Evolutionary conservation across 2,113 vertebrate genomes (phyloP), one percentile per base, ranked within the genome.

Genomic region (Chlamydotis undulata): DNA sequence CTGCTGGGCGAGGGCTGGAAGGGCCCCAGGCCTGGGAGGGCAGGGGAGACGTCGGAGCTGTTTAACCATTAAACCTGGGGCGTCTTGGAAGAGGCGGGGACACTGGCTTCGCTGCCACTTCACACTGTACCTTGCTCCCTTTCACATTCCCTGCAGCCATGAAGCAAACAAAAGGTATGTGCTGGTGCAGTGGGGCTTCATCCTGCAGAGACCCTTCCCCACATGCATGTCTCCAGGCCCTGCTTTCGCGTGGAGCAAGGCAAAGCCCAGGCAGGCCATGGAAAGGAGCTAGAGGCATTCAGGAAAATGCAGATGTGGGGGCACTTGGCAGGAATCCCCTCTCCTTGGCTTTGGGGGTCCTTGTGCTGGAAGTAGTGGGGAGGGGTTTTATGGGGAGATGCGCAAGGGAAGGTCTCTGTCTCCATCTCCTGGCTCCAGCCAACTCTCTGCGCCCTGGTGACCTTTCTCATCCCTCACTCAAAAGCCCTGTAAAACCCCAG

Each of bases 11-110:
- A 74, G 19, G 25, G 19, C 14, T 19, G 45, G 29, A 31, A 50
- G 47, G 87, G 82, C 63, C 60, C 69, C 14, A 39, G 81, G 50
- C 35, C 33, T 49, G 91, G 57, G 71, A 94, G 88, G 81, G 53
- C 88, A 77, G 53, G 28, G 12, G 28, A 96, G 92, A 69, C 8
- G 1, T 71, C 3, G 6, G 14, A 31, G 33, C 31, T 81, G 96
- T 96, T 98, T 98, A 98, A 98, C 97, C 92, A 98, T 98, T 98
- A 98, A 93, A 95, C 97, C 88, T 91, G 70, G 50, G 75, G 88
- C 7, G 31, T 96, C 98, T 97, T 98, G 76, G 89, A 95, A 95
- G 94, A 98, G 98, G 98, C 96, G 97, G 97, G 74, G 96, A 85
- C 79, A 13, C 19, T 29, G 35, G 3, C 69, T 64, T 87, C 80